Evolutionary conservation across 1,140 invertebrate species (phyloP).

Genomic region (Zaprionus africanus): DNA sequence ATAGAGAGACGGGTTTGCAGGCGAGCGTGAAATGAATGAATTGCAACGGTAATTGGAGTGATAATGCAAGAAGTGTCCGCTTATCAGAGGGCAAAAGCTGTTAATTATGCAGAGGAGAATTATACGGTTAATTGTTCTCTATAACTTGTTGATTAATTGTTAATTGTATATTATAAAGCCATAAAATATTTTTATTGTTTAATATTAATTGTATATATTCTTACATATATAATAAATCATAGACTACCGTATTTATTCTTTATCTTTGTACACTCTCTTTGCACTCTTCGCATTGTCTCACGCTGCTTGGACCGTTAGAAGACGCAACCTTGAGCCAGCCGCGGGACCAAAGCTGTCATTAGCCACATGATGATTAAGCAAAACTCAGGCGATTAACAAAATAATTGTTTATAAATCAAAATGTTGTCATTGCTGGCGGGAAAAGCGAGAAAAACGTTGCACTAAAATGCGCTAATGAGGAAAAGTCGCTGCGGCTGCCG

Average conservation of each 20-base stretch:
- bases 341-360: constrained; percentile 38
- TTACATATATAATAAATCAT: background rate
- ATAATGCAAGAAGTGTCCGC: background rate
- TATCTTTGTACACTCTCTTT: background rate
- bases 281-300: constrained; percentile 27
- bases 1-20: background rate
- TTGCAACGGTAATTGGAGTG: constrained; percentile 13
- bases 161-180: background rate
- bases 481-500: constrained; percentile 3
- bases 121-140: background rate
- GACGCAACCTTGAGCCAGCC: constrained; percentile 60
- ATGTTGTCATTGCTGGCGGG: constrained; percentile 26
- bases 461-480: constrained; percentile 66
- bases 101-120: background rate
- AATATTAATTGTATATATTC: background rate
- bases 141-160: background rate
- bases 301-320: constrained; percentile 50
- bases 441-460: constrained; percentile 31
- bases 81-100: background rate
- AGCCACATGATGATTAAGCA: constrained; percentile 60
- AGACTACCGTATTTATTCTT: no score
- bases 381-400: constrained; percentile 53
- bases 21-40: constrained; percentile 5
- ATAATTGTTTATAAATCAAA: constrained; percentile 48
- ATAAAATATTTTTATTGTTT: background rate